A percentile compares a stretch with the other conserved stretches of the same genome.
phyloP scores from a whole-genome alignment of 2,888 invertebrate genomes.

The Heliconius ismenius region DNA sequence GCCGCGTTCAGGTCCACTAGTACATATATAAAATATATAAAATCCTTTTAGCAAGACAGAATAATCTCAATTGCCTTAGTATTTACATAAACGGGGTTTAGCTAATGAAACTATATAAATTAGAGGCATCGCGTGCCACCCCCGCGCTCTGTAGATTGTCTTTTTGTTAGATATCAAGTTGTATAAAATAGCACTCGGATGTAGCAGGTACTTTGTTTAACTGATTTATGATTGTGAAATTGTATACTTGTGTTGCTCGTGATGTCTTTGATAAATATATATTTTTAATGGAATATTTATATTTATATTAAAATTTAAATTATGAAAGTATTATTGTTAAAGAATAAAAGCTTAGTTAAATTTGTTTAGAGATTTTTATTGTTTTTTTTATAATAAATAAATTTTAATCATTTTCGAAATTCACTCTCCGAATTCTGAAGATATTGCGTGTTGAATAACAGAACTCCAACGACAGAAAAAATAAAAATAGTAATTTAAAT shows the following conservation, averaged over 20 bases:
- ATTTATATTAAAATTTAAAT: background rate
- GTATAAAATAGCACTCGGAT: slow-evolving; percentile 56
- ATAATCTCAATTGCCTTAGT: slow-evolving; percentile 33
- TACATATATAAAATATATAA: slow-evolving; percentile 6
- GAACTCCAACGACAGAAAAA: too few species aligned
- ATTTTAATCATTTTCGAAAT: too few species aligned
- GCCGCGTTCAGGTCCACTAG: too few species aligned
- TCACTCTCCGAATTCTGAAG: too few species aligned
- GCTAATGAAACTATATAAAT: slow-evolving; percentile 50
- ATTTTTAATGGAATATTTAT: background rate
- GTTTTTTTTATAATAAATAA: too few species aligned
- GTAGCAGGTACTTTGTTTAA: slow-evolving; percentile 37
- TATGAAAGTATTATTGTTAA: too few species aligned
- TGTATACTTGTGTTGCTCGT: slow-evolving; percentile 5
- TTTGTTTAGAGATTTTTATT: too few species aligned
- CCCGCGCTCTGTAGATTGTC: slow-evolving; percentile 60
- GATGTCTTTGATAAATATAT: background rate
- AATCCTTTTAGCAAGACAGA: slow-evolving; percentile 21
- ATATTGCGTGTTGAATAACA: too few species aligned
- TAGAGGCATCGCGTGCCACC: slow-evolving; percentile 65
- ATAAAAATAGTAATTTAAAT: too few species aligned
- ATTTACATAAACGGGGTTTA: slow-evolving; percentile 43
- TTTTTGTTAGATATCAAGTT: slow-evolving; percentile 49
- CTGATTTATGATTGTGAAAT: slow-evolving; percentile 36
- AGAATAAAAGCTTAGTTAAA: too few species aligned